Evolutionary conservation across 53 echinoderm and acorn worm species (phyloP).

Genomic region (Astropecten irregularis): DNA sequence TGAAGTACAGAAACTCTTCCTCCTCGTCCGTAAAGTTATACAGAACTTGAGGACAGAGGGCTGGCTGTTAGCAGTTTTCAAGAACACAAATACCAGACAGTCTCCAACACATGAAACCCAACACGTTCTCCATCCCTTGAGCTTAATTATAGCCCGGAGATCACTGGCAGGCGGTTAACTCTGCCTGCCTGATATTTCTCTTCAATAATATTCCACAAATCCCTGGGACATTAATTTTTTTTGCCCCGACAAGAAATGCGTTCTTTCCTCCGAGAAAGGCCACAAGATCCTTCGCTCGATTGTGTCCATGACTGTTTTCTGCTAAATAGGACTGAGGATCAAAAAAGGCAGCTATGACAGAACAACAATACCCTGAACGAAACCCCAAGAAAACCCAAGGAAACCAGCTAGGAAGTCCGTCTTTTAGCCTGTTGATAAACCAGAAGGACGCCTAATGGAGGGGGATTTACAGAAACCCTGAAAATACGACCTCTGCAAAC

Average conservation of each 20-base stretch:
- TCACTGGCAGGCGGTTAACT: not conserved
- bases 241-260: not conserved
- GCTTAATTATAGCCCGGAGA: slow-evolving; percentile 48
- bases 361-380: no score
- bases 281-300: not conserved
- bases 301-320: slow-evolving; percentile 15
- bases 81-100: not conserved
- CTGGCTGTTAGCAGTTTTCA: no score
- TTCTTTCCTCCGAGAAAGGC: slow-evolving; percentile 14
- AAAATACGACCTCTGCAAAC: no score
- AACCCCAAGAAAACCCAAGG: no score
- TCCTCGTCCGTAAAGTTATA: no score
- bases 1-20: no score
- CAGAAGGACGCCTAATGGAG: no score
- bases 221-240: slow-evolving; percentile 26
- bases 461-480: no score
- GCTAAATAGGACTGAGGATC: not conserved
- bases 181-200: slow-evolving; percentile 25
- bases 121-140: slow-evolving; percentile 21
- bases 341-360: not conserved
- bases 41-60: no score
- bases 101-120: slow-evolving; percentile 52
- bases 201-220: slow-evolving; percentile 37
- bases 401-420: no score
- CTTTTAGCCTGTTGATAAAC: no score